Conservation (phyloP, 30 jellyfish, hydroid and myxozoan genomes). For the Catostylus mosaicus region DNA sequence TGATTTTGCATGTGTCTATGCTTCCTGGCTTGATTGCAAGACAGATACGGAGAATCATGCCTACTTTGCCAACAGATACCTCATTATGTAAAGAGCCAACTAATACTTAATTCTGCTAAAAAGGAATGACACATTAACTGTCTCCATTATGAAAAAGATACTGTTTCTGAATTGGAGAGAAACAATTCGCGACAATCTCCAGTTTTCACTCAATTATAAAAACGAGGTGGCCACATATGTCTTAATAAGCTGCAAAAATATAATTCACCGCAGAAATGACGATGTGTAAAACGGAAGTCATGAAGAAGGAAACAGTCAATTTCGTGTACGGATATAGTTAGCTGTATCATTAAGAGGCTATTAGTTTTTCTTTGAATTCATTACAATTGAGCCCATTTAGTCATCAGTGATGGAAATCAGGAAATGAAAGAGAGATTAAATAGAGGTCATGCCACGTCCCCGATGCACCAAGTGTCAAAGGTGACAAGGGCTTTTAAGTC, state of each 20-base stretch:
- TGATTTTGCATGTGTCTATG: no score
- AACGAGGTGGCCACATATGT: slow-evolving; percentile 14
- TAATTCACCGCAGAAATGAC: not conserved
- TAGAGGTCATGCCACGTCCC: slow-evolving; percentile 8
- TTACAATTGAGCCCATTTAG: slow-evolving; percentile 19
- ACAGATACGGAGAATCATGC: no score
- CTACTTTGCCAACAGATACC: no score
- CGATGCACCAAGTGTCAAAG: not conserved
- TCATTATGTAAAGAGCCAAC: no score
- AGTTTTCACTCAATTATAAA: slow-evolving; percentile 4
- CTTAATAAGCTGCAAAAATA: slow-evolving; percentile 4
- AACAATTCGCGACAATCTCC: not conserved
- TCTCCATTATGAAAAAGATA: not conserved
- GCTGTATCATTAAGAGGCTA: slow-evolving; percentile 3
- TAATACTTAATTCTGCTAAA: no score
- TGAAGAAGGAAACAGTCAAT: slow-evolving; percentile 12
- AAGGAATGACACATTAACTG: no score
- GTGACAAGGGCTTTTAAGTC: not conserved
- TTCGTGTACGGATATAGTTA: slow-evolving; percentile 35
- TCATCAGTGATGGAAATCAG: slow-evolving; percentile 25
- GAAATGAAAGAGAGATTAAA: slow-evolving; percentile 7
- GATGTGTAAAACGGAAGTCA: slow-evolving; percentile 8
- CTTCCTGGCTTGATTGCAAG: no score
- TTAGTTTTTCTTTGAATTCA: slow-evolving; percentile 12
- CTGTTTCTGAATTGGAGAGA: not conserved